Evolutionary conservation across 92 coral and sea anemone genomes (phyloP), one percentile per base, ranked within the genome.

Genomic region (Epizoanthus stellaris): DNA sequence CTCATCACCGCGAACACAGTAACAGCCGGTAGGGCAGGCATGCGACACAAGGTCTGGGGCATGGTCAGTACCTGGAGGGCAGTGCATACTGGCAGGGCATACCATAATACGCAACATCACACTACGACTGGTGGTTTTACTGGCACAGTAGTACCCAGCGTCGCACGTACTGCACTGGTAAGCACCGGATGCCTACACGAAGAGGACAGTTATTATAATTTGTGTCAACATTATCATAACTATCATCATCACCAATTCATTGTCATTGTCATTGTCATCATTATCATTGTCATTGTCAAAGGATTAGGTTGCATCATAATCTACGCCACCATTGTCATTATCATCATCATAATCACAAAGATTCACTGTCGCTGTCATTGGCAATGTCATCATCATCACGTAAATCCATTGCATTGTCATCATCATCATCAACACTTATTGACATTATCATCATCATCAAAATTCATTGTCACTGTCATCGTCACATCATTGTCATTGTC

Each of bases 1-100:
- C 98, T 97, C 94, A 70, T 97, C 98, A 72, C 99, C 99, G 76
- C 97, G 88, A 4, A 95, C 91, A 86, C 99, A 97, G 86, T 97
- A 97, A 58, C 86, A 88, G 16, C 99, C 99, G 40, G 43, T 70
- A 57, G 74, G 77, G 80, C 99, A 97, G 49, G 98, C 95, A 82
- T 97, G 91, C 0, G 92, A 87, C 10, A 89, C 88, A n/a, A 95
- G 92, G 88, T 97, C 99, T 3, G 99, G 99, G n/a, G 88, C 88
- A 6, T 81, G 88, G 71, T 80, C 66, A 5, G 92, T 87, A 10
- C 98, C 95, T 2, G 98, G 89, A 4, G 98, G 98, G 70, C 99
- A 97, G 76, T 93, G 95, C 87, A 92, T 88, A 62, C 99, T 96
- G 73, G 99, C 99, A 34, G 98, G 99, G 54, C 99, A 97, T 52